Conservation (phyloP, 2,797 vertebrate genomes). For the Discoglossus pictus region DNA sequence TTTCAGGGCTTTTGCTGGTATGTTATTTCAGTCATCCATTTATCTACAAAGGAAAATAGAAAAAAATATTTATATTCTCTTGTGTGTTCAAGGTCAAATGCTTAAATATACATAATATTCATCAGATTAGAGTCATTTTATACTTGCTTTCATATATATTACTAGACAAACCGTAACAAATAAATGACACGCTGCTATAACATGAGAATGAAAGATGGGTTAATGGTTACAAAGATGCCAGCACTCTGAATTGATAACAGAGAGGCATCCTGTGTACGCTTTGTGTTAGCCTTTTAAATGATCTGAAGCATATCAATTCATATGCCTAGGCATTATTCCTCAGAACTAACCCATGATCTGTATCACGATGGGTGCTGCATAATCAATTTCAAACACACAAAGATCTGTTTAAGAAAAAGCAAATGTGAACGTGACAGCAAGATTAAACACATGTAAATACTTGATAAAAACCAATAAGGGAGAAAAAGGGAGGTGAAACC, state of each 20-base stretch:
- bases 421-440: conserved; percentile 22
- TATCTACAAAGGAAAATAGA: conserved; percentile 23
- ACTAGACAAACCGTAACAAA: too few relatives aligned
- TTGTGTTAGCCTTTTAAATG: conserved; percentile 35
- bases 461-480: conserved; percentile 8
- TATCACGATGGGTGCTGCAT: conserved; percentile 36
- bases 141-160: too few relatives aligned
- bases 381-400: conserved; percentile 35
- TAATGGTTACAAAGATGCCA: not conserved
- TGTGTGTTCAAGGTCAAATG: conserved; percentile 44
- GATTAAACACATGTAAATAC: conserved; percentile 33
- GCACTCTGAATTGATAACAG: conserved; percentile 4
- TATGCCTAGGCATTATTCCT: conserved; percentile 38
- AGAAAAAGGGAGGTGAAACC: conserved; percentile 11
- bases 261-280: conserved; percentile 32
- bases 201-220: not conserved
- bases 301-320: conserved; percentile 39
- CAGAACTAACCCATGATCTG: conserved; percentile 28
- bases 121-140: too few relatives aligned
- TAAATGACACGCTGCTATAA: too few relatives aligned
- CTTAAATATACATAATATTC: too few relatives aligned
- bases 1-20: conserved; percentile 22
- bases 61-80: conserved; percentile 11
- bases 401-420: conserved; percentile 27
- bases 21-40: conserved; percentile 13